Evolutionary conservation across 2,113 vertebrate species (phyloP).

Genomic region (Hystrix cristata): DNA sequence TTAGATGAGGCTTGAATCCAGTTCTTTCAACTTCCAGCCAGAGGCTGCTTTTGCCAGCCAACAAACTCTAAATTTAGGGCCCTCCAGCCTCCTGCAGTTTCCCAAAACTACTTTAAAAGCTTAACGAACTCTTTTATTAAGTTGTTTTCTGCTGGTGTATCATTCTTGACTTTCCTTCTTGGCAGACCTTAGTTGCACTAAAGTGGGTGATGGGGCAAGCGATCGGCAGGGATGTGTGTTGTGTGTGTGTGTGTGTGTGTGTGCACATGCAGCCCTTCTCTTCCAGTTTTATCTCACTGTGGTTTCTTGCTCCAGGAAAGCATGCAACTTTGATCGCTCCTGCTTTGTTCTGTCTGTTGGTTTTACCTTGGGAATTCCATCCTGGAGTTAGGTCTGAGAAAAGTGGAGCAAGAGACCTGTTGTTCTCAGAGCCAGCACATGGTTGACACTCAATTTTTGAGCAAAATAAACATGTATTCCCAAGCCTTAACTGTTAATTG

Average conservation of each 20-base stretch:
- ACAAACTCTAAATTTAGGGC: constrained; percentile 38
- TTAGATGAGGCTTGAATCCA: constrained; percentile 71
- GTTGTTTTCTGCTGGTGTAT: neutral
- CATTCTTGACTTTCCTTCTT: neutral
- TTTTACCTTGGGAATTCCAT: neutral
- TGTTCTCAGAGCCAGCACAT: neutral
- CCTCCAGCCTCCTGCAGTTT: constrained; percentile 30
- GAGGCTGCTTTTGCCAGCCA: constrained; percentile 61
- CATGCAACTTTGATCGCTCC: neutral
- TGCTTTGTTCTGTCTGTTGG: constrained; percentile 46
- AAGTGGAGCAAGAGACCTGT: neutral
- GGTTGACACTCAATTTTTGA: neutral
- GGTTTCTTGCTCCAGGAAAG: constrained; percentile 27
- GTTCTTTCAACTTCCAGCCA: constrained; percentile 72
- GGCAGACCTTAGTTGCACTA: neutral
- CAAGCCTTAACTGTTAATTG: neutral
- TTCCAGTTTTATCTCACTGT: neutral
- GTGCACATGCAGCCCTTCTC: neutral
- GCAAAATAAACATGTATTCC: neutral
- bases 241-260: neutral
- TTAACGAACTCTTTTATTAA: neutral
- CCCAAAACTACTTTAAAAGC: constrained; percentile 47
- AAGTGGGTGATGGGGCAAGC: neutral
- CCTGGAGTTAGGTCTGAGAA: neutral
- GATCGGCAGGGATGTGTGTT: neutral